Evolutionary conservation across 2,888 invertebrate species (phyloP).

Genomic region (Iphiclides podalirius): DNA sequence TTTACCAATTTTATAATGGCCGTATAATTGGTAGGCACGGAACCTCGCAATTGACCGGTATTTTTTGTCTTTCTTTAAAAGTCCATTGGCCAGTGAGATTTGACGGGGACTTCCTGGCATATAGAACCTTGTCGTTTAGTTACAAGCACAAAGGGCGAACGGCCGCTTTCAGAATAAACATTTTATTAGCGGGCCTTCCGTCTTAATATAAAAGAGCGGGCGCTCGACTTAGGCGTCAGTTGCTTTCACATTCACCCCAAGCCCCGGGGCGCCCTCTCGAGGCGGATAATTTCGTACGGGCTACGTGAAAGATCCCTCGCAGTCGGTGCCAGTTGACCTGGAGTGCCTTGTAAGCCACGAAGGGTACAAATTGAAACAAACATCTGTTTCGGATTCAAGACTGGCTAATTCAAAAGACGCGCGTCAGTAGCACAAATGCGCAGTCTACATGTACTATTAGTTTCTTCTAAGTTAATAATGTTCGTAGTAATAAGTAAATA

Average conservation of each 20-base stretch:
- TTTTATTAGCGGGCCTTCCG: conserved; percentile 53
- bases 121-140: too few species aligned
- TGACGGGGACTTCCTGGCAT: too few species aligned
- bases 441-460: too few species aligned
- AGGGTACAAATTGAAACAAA: conserved; percentile 35
- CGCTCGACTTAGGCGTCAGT: conserved; percentile 59
- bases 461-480: neutral
- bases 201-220: conserved; percentile 53
- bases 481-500: too few species aligned
- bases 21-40: too few species aligned
- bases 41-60: too few species aligned
- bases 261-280: conserved; percentile 53
- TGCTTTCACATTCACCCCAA: conserved; percentile 66
- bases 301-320: conserved; percentile 60
- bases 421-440: too few species aligned
- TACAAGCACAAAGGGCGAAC: too few species aligned
- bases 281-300: conserved; percentile 65
- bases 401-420: conserved; percentile 2
- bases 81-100: too few species aligned
- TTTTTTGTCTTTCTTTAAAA: too few species aligned
- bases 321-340: conserved; percentile 54
- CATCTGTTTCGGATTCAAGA: conserved; percentile 28
- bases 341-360: conserved; percentile 45
- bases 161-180: conserved; percentile 43
- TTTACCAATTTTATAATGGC: too few species aligned